Conservation (phyloP, 1,140 invertebrate genomes). For the Meloidogyne hapla region DNA sequence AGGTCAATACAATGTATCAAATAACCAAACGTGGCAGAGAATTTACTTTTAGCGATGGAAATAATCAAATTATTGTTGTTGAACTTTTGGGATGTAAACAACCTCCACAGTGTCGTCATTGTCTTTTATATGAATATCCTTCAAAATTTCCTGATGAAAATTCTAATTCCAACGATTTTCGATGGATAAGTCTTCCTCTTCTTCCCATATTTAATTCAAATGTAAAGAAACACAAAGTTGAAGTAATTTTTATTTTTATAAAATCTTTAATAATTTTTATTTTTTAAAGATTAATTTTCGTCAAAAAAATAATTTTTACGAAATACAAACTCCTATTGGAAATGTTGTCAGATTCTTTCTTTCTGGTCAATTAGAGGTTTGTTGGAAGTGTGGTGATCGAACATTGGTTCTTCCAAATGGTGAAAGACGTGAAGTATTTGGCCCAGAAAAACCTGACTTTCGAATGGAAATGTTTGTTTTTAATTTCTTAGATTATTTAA, state of each 20-base stretch:
- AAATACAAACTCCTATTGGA: not conserved
- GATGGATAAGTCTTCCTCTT: not conserved
- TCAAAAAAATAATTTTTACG: not conserved
- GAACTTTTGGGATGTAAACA: not conserved
- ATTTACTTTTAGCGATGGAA: not conserved
- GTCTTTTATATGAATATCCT: not conserved
- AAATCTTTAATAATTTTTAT: not conserved
- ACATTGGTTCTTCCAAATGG: slow-evolving; percentile 5
- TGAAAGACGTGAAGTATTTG: slow-evolving; percentile 18
- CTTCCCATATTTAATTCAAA: not conserved
- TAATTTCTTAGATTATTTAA: not conserved
- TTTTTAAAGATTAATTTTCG: slow-evolving; percentile 6
- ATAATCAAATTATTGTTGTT: not conserved
- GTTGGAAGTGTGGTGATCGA: slow-evolving; percentile 15
- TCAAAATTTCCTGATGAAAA: not conserved
- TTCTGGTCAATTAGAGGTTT: slow-evolving; percentile 4
- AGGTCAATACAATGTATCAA: not conserved
- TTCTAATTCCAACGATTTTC: not conserved
- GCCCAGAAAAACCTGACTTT: slow-evolving; percentile 1
- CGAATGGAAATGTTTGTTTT: slow-evolving; percentile 19
- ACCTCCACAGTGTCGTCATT: not conserved
- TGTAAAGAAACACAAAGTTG: not conserved
- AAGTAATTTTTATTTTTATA: not conserved
- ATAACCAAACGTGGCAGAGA: not conserved
- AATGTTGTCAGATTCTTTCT: not conserved